Percentiles rank a stretch among this genome's conserved stretches.
These are phyloP conservation scores for Yponomeuta sedellus DNA, from an alignment of 2,888 invertebrate genomes.

Conservation along the genomic window DNA sequence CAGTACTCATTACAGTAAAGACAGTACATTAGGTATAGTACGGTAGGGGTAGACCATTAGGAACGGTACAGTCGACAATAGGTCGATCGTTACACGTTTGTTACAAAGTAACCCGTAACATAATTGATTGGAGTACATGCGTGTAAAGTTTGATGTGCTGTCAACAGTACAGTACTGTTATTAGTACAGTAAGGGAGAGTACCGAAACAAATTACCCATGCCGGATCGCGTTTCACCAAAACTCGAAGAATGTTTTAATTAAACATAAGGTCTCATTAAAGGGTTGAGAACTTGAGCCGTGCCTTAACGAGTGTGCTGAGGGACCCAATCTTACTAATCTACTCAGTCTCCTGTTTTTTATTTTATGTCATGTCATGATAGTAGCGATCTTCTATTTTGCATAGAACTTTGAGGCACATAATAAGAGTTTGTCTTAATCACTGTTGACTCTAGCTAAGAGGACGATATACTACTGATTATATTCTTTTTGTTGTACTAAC, in stretches of 20 bases:
- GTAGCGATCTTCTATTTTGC: too few species aligned
- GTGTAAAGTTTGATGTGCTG: not conserved
- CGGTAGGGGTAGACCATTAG: too few species aligned
- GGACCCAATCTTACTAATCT: constrained; percentile 26
- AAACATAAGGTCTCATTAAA: constrained; percentile 54
- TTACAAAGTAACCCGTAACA: not conserved
- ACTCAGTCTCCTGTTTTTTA: too few species aligned
- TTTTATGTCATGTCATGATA: too few species aligned
- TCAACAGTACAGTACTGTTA: not conserved
- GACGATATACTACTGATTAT: too few species aligned
- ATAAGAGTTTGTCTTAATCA: too few species aligned
- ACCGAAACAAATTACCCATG: constrained; percentile 14
- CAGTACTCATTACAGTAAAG: too few species aligned
- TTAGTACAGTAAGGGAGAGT: not conserved
- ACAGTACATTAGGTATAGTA: too few species aligned
- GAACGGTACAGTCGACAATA: too few species aligned
- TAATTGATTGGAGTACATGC: not conserved
- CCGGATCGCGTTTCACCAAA: constrained; percentile 13
- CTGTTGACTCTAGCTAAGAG: too few species aligned
- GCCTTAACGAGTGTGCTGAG: constrained; percentile 50
- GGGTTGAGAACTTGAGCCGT: constrained; percentile 48
- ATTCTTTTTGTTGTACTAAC: too few species aligned
- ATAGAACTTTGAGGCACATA: too few species aligned
- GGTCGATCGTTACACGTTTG: not conserved
- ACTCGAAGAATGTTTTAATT: constrained; percentile 41